These are phyloP conservation scores for Anabacerthia variegaticeps DNA, from an alignment of 2,797 vertebrate genomes.

Conservation along the genomic window DNA sequence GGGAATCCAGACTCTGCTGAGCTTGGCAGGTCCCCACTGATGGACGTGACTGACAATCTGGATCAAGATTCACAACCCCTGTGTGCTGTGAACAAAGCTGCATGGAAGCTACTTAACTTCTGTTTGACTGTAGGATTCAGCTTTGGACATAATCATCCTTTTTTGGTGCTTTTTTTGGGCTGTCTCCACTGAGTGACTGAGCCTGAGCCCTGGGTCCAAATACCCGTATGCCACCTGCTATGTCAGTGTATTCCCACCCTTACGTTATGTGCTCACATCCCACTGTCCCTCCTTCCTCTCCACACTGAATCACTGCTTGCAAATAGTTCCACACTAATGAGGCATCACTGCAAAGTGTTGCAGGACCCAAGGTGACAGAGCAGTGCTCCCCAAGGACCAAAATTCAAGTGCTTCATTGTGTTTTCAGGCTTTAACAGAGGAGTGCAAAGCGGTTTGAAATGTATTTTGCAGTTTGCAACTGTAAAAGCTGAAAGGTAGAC, in stretches of 20 bases:
- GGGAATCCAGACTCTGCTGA: not conserved
- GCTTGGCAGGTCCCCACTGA: not conserved
- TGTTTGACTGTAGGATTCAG: not conserved
- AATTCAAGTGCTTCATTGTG: not conserved
- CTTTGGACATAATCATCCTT: not conserved
- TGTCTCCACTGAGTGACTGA: not conserved
- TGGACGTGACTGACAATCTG: not conserved
- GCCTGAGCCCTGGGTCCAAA: not conserved
- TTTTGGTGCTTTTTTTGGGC: not conserved
- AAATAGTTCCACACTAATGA: not conserved
- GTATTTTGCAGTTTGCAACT: not conserved
- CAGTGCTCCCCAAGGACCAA: not conserved
- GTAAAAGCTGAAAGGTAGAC: not conserved
- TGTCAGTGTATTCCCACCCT: not conserved
- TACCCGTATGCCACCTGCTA: not conserved
- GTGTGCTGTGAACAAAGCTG: not conserved
- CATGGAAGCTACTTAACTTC: not conserved
- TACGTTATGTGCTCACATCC: not conserved
- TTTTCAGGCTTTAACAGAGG: not conserved
- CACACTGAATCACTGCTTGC: not conserved
- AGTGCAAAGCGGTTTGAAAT: not conserved
- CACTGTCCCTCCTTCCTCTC: not conserved
- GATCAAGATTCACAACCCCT: not conserved
- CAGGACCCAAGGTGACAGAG: not conserved
- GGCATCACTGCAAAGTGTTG: not conserved